A percentile compares a stretch with the other conserved stretches of the same genome.
These are phyloP conservation scores for Bolinopsis microptera DNA, from an alignment of 37 sponge, comb jelly and placozoan species.

Conservation along the genomic window DNA sequence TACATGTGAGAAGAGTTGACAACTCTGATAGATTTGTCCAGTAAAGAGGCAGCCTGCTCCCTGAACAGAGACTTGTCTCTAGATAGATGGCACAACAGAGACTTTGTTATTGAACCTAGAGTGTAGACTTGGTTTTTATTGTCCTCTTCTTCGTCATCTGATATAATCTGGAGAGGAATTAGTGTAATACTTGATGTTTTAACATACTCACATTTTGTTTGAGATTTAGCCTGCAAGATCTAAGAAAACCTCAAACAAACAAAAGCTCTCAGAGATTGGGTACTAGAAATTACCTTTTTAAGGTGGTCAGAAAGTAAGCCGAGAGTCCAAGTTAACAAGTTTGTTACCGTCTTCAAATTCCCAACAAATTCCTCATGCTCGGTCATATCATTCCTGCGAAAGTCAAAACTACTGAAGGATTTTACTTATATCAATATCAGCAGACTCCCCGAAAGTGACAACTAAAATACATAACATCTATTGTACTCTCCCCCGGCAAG, in stretches of 20 bases:
- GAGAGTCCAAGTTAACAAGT: constrained; percentile 15
- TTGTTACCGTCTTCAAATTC: constrained; percentile 13
- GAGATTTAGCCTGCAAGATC: too few species aligned
- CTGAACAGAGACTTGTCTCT: background rate
- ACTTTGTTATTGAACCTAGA: background rate
- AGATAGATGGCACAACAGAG: background rate
- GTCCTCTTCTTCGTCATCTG: background rate
- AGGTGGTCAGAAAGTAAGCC: constrained; percentile 40
- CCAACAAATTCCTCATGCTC: constrained; percentile 44
- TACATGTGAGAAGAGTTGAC: background rate
- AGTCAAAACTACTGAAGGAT: too few species aligned
- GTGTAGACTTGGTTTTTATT: background rate
- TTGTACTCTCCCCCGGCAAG: too few species aligned
- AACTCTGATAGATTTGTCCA: background rate
- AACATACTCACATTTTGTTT: too few species aligned
- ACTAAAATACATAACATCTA: too few species aligned
- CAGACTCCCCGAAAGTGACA: too few species aligned
- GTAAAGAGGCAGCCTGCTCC: background rate
- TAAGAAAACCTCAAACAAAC: too few species aligned
- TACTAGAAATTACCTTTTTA: constrained; percentile 8
- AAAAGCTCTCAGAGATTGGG: too few species aligned
- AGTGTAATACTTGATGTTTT: too few species aligned
- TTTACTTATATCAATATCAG: too few species aligned
- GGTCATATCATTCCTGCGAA: background rate
- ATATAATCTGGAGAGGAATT: background rate